Evolutionary conservation across 2,113 vertebrate genomes (phyloP).

Genomic region (Mustelus asterias): DNA sequence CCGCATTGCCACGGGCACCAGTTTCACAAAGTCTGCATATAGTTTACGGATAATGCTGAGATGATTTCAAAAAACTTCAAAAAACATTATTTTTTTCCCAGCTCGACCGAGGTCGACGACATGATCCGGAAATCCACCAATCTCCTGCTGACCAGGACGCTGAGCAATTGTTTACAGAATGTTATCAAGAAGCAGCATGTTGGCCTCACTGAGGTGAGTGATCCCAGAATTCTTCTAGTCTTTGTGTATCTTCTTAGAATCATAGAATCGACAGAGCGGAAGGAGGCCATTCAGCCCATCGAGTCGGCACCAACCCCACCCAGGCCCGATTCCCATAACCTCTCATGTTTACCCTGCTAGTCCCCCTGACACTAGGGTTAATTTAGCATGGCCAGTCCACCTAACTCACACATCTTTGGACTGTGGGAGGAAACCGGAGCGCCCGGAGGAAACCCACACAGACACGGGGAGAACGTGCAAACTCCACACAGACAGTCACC

Average conservation of each 20-base stretch:
- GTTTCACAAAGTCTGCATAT: background rate
- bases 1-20: background rate
- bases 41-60: background rate
- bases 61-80: background rate
- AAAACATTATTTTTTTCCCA: conserved; percentile 44
- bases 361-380: too few relatives aligned
- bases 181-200: conserved; percentile 93
- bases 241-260: background rate
- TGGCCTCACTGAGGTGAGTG: conserved; percentile 81
- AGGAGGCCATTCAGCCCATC: too few relatives aligned
- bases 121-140: conserved; percentile 98
- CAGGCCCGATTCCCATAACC: too few relatives aligned
- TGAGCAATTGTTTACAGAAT: conserved; percentile 87
- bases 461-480: too few relatives aligned
- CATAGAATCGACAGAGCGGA: too few relatives aligned
- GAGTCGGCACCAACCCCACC: too few relatives aligned
- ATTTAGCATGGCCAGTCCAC: too few relatives aligned
- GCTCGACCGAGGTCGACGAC: conserved; percentile 92
- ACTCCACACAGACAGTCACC: too few relatives aligned
- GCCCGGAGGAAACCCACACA: too few relatives aligned
- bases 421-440: too few relatives aligned
- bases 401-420: too few relatives aligned
- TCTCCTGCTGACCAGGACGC: conserved; percentile 80
- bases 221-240: background rate
- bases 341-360: too few relatives aligned